Percentiles rank a stretch among this genome's conserved stretches.
phyloP scores from a whole-genome alignment of 1,140 invertebrate genomes.

The Papilio xuthus region DNA sequence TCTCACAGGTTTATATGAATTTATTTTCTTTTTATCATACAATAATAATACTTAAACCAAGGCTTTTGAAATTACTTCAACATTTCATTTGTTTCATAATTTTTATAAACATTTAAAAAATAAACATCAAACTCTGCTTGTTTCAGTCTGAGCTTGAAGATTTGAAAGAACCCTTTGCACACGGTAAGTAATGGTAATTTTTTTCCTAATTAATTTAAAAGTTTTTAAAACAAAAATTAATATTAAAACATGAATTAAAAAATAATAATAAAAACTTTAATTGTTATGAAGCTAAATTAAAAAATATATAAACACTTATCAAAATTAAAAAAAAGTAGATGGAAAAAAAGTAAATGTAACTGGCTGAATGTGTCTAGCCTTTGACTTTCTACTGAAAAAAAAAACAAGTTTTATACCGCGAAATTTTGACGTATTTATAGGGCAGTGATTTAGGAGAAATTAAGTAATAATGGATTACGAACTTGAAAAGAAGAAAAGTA shows the following conservation, averaged over 20 bases:
- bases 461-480: not conserved
- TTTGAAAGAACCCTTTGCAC: slow-evolving; percentile 68
- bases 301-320: too few relatives aligned
- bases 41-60: too few relatives aligned
- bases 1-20: slow-evolving; percentile 57
- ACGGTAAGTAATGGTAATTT: slow-evolving; percentile 56
- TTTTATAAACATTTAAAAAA: too few relatives aligned
- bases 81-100: not conserved
- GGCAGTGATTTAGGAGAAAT: not conserved
- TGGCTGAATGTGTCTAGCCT: not conserved
- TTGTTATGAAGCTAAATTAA: not conserved
- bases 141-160: slow-evolving; percentile 72
- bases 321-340: too few relatives aligned
- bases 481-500: not conserved
- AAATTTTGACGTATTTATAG: not conserved
- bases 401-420: not conserved
- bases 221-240: too few relatives aligned
- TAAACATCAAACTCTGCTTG: slow-evolving; percentile 35
- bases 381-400: not conserved
- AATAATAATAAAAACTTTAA: not conserved
- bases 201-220: slow-evolving; percentile 24
- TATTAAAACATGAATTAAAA: too few relatives aligned
- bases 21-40: not conserved
- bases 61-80: too few relatives aligned
- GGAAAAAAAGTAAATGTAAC: not conserved